A percentile compares a stretch with the other conserved stretches of the same genome.
These are phyloP conservation scores for Lycia hirtaria DNA, from an alignment of 2,888 invertebrate species.

Conservation along the genomic window DNA sequence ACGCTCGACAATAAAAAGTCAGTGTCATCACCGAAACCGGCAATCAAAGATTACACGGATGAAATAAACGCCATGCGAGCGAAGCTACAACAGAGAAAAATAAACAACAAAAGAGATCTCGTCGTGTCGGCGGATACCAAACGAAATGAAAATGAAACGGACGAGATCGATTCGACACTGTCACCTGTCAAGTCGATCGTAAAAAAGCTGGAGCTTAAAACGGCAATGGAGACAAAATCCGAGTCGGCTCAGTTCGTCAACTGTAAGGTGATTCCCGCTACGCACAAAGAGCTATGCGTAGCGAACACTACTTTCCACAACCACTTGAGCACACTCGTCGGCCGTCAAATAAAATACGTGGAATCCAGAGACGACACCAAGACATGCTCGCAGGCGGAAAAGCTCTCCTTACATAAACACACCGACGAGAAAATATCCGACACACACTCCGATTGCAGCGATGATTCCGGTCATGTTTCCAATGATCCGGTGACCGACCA, in stretches of 20 bases:
- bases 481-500: slow-evolving; percentile 88
- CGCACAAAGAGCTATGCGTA: slow-evolving; percentile 78
- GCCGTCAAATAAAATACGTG: slow-evolving; percentile 77
- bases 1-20: slow-evolving; percentile 68
- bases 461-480: slow-evolving; percentile 93
- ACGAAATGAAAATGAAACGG: slow-evolving; percentile 68
- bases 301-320: slow-evolving; percentile 81
- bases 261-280: slow-evolving; percentile 79
- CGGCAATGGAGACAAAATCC: slow-evolving; percentile 73
- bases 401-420: slow-evolving; percentile 71
- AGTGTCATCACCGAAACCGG: slow-evolving; percentile 63
- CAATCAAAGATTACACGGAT: slow-evolving; percentile 77
- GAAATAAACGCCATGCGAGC: slow-evolving; percentile 81
- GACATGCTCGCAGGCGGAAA: slow-evolving; percentile 70
- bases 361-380: slow-evolving; percentile 75
- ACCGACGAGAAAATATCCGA: slow-evolving; percentile 82
- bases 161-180: slow-evolving; percentile 67
- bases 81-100: slow-evolving; percentile 79
- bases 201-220: slow-evolving; percentile 80
- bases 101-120: slow-evolving; percentile 74
- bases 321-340: slow-evolving; percentile 82
- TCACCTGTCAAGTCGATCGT: slow-evolving; percentile 82
- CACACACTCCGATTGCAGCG: slow-evolving; percentile 89
- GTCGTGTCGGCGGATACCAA: slow-evolving; percentile 62
- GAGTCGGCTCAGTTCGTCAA: slow-evolving; percentile 72